Evolutionary conservation across 2,797 vertebrate species (phyloP).

Genomic region (Schizothorax lantsangensis): DNA sequence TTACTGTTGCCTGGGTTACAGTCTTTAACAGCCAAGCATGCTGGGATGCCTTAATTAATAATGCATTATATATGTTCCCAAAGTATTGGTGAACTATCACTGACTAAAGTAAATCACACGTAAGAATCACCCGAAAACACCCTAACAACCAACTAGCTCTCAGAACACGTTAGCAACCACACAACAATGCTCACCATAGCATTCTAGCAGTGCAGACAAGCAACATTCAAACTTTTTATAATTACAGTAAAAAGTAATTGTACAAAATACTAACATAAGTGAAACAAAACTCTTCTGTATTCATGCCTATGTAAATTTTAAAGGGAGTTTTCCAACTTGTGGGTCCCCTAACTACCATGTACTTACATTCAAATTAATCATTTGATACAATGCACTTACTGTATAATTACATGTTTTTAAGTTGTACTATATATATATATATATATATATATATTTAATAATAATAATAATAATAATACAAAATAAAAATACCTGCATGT

Average conservation of each 20-base stretch:
- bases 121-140: background rate
- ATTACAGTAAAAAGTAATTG: background rate
- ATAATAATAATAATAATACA: no score
- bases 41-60: conserved; percentile 4
- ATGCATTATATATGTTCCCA: background rate
- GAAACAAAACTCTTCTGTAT: background rate
- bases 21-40: background rate
- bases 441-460: no score
- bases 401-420: no score
- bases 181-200: background rate
- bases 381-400: no score
- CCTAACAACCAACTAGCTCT: background rate
- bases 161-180: background rate
- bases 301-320: background rate
- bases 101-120: background rate
- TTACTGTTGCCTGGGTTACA: conserved; percentile 4
- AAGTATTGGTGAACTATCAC: background rate
- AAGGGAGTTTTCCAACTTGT: no score
- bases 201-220: background rate
- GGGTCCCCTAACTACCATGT: no score
- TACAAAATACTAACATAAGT: background rate
- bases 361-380: no score
- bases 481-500: no score
- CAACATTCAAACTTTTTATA: background rate
- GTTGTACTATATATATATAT: no score